A percentile compares a stretch with the other conserved stretches of the same genome.
phyloP scores from a whole-genome alignment of 2,888 invertebrate species.

The Plutella xylostella region DNA sequence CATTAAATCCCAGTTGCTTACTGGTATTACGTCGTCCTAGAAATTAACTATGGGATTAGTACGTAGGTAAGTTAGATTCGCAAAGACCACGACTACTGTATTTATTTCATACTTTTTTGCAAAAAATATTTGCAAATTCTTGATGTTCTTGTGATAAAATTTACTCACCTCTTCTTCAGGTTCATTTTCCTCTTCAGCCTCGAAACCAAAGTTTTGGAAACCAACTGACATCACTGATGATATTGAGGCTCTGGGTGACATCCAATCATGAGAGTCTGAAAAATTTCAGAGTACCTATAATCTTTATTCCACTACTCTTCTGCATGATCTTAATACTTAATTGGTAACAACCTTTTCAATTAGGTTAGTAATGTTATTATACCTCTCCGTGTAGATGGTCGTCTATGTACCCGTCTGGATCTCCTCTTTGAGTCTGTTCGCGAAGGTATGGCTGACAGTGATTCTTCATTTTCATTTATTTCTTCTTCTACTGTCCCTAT shows the following conservation, averaged over 20 bases:
- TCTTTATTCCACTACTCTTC: not conserved
- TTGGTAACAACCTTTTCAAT: not conserved
- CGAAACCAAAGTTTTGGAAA: conserved; percentile 45
- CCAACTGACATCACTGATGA: conserved; percentile 53
- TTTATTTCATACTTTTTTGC: no score
- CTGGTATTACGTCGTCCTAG: conserved; percentile 13
- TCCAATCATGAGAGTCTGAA: conserved; percentile 54
- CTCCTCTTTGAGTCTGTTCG: conserved; percentile 41
- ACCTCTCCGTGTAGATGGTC: conserved; percentile 54
- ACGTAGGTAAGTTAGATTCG: not conserved
- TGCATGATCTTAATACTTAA: not conserved
- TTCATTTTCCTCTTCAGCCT: conserved; percentile 43
- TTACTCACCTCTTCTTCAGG: conserved; percentile 41
- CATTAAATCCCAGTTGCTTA: conserved; percentile 64
- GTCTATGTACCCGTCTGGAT: conserved; percentile 43
- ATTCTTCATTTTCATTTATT: conserved; percentile 24
- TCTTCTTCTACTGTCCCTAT: conserved; percentile 10
- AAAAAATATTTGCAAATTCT: no score
- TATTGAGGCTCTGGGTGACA: conserved; percentile 57
- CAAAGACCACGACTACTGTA: not conserved
- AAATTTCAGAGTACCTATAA: not conserved
- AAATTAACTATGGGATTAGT: not conserved
- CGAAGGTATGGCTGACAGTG: conserved; percentile 28
- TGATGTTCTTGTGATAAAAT: no score
- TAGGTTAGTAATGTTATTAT: not conserved